These are phyloP conservation scores for Polymixis lichenea DNA, from an alignment of 2,888 invertebrate genomes.

Conservation along the genomic window DNA sequence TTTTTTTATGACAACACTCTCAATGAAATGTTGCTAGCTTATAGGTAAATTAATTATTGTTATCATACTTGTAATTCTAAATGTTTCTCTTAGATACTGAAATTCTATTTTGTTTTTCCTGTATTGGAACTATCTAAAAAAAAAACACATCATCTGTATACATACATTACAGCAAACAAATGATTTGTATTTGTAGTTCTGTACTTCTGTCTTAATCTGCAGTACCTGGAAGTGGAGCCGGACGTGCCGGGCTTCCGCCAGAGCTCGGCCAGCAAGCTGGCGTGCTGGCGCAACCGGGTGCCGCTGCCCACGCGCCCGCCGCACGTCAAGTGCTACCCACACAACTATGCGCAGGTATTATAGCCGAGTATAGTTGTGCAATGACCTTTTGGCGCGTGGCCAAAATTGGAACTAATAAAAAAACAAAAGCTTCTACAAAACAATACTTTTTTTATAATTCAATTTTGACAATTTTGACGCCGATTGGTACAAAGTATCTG, in stretches of 20 bases:
- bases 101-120: not conserved
- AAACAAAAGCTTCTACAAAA: too few relatives aligned
- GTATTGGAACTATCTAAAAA: not conserved
- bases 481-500: not conserved
- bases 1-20: not conserved
- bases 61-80: not conserved
- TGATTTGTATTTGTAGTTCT: not conserved
- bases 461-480: too few relatives aligned
- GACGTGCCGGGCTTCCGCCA: constrained; percentile 55
- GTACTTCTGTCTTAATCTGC: not conserved
- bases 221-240: constrained; percentile 71
- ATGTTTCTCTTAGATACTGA: not conserved
- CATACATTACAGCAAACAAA: not conserved
- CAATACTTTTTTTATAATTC: too few relatives aligned
- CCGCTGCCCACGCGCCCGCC: constrained; percentile 80
- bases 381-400: too few relatives aligned
- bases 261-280: constrained; percentile 77
- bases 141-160: not conserved
- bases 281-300: constrained; percentile 84
- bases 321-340: constrained; percentile 78
- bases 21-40: not conserved
- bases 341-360: constrained; percentile 76
- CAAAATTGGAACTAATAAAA: not conserved
- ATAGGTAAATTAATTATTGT: not conserved
- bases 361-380: too few relatives aligned